Evolutionary conservation across 2,113 vertebrate species (phyloP), one percentile per base, ranked within the genome.

Genomic region (Rutilus rutilus): DNA sequence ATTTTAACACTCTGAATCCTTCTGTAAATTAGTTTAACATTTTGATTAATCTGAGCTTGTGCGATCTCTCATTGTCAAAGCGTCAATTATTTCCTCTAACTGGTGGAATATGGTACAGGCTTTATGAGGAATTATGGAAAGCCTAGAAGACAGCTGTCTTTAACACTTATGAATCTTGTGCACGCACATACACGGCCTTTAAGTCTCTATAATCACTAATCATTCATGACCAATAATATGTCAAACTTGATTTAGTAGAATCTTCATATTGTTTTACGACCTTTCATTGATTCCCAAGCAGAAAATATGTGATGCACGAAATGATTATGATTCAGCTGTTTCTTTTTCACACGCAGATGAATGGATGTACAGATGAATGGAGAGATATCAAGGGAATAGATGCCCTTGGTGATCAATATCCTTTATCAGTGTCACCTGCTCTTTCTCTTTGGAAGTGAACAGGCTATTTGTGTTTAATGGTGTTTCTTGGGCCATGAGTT

Each of bases 11-110:
- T 19, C 65, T 45, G 52, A 89, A 91, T 87, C 75, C 84, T 45
- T 86, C 64, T 15, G 79, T 65, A 85, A 91, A 90, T 91, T 67
- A 87, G 86, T 91, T 92, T 90, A 89, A 88, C 90, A 90, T 91
- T 91, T 90, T 83, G 77, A 88, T 88, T 79, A 86, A 78, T 90
- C 81, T 88, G 25, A 73, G 76, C 60, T 33, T 81, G 67, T 73
- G 84, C n/a, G 23, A 82, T 67, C 36, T 71, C 27, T 85, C 84
- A 79, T 87, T 87, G 84, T 87, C 86, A 83, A 60, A 88, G 89
- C 78, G 86, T 33, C 81, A 89, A 90, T 91, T 88, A 91, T 65
- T 80, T 64, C 50, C 14, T 87, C 87, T 85, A 80, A 65, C 77
- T 12, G 65, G 79, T 85, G 85, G 84, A 78, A 45, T 73, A 25